phyloP scores from a whole-genome alignment of 1,140 invertebrate species.

The Drosophila nigromelanica region DNA sequence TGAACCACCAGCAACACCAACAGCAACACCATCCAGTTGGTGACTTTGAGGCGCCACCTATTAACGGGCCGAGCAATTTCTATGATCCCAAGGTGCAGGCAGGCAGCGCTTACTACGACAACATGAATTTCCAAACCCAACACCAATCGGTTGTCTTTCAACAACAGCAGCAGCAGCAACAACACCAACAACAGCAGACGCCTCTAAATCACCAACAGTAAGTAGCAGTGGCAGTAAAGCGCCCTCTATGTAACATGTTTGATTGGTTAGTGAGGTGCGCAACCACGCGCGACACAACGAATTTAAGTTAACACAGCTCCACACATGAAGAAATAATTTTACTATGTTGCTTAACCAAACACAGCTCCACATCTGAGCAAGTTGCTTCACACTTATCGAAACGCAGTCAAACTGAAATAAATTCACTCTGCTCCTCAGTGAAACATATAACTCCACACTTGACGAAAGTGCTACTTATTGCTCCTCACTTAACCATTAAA shows the following conservation, averaged over 20 bases:
- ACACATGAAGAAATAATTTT: neutral
- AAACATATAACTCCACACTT: no score
- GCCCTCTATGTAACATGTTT: neutral
- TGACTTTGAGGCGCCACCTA: slow-evolving; percentile 67
- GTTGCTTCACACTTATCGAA: slow-evolving; percentile 2
- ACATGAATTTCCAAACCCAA: slow-evolving; percentile 77
- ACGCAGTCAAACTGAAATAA: no score
- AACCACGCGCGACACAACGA: neutral
- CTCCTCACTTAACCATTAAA: neutral
- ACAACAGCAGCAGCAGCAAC: slow-evolving; percentile 64
- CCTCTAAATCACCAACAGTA: slow-evolving; percentile 68
- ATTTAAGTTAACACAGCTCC: neutral
- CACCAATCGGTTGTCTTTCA: slow-evolving; percentile 68
- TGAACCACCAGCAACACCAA: slow-evolving; percentile 70
- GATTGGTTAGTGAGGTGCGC: neutral
- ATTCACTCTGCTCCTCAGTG: neutral
- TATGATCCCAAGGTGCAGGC: slow-evolving; percentile 67
- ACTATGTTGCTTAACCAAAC: no score
- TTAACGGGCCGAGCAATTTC: slow-evolving; percentile 64
- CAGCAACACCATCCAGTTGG: slow-evolving; percentile 69
- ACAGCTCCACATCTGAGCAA: neutral
- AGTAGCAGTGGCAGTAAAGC: slow-evolving; percentile 30
- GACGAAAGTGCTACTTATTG: neutral
- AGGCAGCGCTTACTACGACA: slow-evolving; percentile 72
- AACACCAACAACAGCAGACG: slow-evolving; percentile 50